Evolutionary conservation across 2,113 vertebrate species (phyloP).

Genomic region (Empidonax alnorum): DNA sequence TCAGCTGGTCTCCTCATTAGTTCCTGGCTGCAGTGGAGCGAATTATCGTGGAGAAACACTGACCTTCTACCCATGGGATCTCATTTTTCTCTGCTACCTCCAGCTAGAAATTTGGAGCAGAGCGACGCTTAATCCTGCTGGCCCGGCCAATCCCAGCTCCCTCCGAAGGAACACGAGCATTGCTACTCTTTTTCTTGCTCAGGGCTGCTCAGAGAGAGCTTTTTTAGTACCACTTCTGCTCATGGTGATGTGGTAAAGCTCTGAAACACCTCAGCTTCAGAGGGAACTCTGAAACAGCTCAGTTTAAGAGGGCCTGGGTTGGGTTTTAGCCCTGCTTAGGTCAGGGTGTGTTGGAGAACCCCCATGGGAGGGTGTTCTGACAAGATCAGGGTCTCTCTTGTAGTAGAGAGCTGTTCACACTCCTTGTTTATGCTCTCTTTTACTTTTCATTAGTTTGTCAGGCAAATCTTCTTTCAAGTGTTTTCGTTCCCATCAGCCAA

Average conservation of each 20-base stretch:
- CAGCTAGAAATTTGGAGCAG: not conserved
- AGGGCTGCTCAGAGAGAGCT: not conserved
- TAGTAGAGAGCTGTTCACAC: not conserved
- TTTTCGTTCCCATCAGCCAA: not conserved
- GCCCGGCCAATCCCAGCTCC: not conserved
- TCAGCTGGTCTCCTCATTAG: not conserved
- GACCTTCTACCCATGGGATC: conserved; percentile 8
- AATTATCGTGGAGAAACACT: not conserved
- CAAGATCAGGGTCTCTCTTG: not conserved
- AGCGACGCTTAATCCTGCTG: not conserved
- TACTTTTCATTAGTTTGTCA: not conserved
- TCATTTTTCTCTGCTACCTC: not conserved
- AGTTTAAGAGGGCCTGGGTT: not conserved
- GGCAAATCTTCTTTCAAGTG: not conserved
- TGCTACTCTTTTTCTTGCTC: not conserved
- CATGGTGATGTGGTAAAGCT: not conserved
- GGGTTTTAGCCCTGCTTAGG: not conserved
- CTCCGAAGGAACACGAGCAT: not conserved
- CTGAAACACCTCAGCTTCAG: not conserved
- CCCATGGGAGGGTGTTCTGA: not conserved
- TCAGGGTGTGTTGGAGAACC: not conserved
- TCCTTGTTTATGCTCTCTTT: not conserved
- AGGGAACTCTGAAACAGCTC: not conserved
- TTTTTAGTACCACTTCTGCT: not conserved
- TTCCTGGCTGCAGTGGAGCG: not conserved